Evolutionary conservation across 2,113 vertebrate species (phyloP).

Genomic region (Glareola pratincola): DNA sequence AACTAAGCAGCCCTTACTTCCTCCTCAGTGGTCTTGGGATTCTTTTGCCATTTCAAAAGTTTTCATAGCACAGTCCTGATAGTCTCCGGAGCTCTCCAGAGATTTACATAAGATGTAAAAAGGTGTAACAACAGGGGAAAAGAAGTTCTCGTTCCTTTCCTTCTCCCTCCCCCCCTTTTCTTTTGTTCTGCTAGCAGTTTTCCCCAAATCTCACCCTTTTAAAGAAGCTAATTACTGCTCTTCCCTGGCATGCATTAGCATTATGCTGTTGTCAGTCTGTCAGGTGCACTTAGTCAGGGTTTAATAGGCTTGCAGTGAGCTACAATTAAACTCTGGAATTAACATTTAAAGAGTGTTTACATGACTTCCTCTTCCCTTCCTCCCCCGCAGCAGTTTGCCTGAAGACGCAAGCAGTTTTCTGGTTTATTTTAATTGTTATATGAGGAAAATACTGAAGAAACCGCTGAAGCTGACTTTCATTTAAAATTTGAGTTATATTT

Average conservation of each 20-base stretch:
- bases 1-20: not conserved
- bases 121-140: not conserved
- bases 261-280: slow-evolving; percentile 70
- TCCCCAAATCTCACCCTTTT: slow-evolving; percentile 34
- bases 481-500: not conserved
- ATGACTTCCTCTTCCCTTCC: slow-evolving; percentile 45
- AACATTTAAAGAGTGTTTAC: slow-evolving; percentile 68
- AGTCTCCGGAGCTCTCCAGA: not conserved
- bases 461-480: not conserved
- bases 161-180: not conserved
- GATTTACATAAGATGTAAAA: not conserved
- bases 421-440: not conserved
- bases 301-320: slow-evolving; percentile 66
- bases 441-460: not conserved
- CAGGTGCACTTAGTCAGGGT: slow-evolving; percentile 67
- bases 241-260: slow-evolving; percentile 57
- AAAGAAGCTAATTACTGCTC: slow-evolving; percentile 58
- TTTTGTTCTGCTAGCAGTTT: slow-evolving; percentile 52
- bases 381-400: slow-evolving; percentile 39
- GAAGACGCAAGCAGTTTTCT: not conserved
- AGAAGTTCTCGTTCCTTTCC: not conserved
- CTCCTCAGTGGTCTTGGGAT: not conserved
- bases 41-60: not conserved
- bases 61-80: not conserved
- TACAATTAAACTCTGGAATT: slow-evolving; percentile 70